Base-by-base conservation (phyloP, 2,113 vertebrate species). In the Accipiter cooperii region DNA sequence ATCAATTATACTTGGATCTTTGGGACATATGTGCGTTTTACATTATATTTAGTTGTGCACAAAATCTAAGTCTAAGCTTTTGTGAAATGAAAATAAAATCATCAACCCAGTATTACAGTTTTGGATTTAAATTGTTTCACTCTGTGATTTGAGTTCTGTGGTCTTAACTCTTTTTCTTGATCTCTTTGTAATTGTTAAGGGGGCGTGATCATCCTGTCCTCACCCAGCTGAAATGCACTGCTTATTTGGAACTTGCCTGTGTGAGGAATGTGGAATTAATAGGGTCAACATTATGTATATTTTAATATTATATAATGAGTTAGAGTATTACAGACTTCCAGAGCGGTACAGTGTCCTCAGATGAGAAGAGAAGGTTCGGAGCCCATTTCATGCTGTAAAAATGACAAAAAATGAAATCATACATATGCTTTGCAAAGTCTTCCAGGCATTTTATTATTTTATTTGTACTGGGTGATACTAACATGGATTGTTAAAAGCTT, bases 1-100 rank as follows among this genome's bases (percentile, higher is more conserved):
- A 68, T 95, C 92, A 95, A 79, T 96, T 66, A 84, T 73, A 71
- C 82, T 97, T 97, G 94, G 97, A 97, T 97, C 96, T 91, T 90
- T 61, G 54, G 94, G 93, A 96, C 96, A 84, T 96, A 86, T 73
- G 89, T 93, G 93, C 88, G 42, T 92, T 97, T 97, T 93, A 89
- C 90, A 54, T 98, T 85, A 66, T 95, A 91, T 92, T 97, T 96
- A 94, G 81, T 93, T 97, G 91, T 92, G 66, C 51, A 34, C 92
- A 65, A 57, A 97, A 94, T 90, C 89, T 86, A 87, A 84, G 74
- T 92, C 87, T 88, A 94, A 98, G 87, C 88, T 74, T 90, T 94
- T 82, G 44, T 85, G 93, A 97, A 97, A 93, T 71, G 84, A 96
- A 96, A 97, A 92, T 51, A 88, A 94, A 94, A 89, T 84, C 49